Evolutionary conservation across 64 coral and sea anemone species (phyloP).

Genomic region (Acropora tenuis): DNA sequence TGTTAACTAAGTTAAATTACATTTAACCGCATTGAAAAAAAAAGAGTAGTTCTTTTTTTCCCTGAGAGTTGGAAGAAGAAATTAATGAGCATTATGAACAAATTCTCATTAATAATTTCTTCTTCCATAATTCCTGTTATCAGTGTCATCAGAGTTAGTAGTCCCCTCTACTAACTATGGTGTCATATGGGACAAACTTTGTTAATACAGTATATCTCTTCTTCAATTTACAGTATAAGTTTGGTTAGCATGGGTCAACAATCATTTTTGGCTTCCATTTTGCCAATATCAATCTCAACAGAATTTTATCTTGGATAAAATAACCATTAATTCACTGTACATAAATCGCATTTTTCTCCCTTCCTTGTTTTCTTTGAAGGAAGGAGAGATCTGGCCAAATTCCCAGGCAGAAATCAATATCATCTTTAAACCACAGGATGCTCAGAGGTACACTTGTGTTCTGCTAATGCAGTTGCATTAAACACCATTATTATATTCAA

Average conservation of each 20-base stretch:
- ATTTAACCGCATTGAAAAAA: no score
- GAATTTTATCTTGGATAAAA: no score
- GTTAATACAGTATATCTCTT: background rate
- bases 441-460: conserved; percentile 73
- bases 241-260: background rate
- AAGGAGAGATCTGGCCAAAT: conserved; percentile 99
- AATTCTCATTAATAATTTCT: no score
- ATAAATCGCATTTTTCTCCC: background rate
- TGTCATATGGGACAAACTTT: no score
- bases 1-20: no score
- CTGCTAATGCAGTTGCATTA: background rate
- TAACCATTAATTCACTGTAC: background rate
- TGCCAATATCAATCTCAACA: background rate
- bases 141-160: no score
- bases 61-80: no score
- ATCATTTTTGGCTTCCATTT: background rate
- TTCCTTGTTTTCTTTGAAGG: conserved; percentile 44
- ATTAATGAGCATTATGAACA: no score
- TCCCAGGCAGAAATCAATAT: conserved; percentile 93
- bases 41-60: no score
- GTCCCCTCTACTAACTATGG: no score
- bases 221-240: background rate
- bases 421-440: conserved; percentile 90
- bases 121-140: no score
- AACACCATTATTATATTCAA: no score